phyloP scores from a whole-genome alignment of 2,888 invertebrate species.

The Smittia sp. region DNA sequence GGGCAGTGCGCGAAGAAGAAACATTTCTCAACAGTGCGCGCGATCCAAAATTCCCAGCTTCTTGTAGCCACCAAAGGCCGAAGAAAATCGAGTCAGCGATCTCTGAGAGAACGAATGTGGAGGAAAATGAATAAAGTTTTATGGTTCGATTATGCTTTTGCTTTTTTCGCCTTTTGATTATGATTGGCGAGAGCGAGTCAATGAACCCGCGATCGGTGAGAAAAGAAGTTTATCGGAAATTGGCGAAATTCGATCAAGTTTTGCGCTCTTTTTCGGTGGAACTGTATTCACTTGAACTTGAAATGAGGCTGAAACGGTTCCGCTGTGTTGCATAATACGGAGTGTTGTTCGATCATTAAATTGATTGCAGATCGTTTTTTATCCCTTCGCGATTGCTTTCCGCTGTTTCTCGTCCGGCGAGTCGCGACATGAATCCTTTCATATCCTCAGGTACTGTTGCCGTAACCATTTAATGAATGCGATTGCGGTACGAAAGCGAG shows the following conservation, averaged over 20 bases:
- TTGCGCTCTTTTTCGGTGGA: no score
- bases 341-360: not conserved
- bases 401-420: not conserved
- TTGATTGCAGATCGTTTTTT: not conserved
- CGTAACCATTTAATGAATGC: not conserved
- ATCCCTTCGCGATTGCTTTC: not conserved
- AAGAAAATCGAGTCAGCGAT: slow-evolving; percentile 11
- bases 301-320: no score
- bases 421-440: not conserved
- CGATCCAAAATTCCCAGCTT: not conserved
- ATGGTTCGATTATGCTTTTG: slow-evolving; percentile 37
- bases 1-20: not conserved
- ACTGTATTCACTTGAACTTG: no score
- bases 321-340: not conserved
- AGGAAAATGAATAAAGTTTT: slow-evolving; percentile 24
- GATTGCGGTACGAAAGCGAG: not conserved
- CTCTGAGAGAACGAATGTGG: slow-evolving; percentile 9
- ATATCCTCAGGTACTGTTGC: not conserved
- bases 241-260: no score
- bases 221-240: no score
- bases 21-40: not conserved
- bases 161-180: slow-evolving; percentile 27
- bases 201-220: not conserved
- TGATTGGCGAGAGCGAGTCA: not conserved
- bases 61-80: not conserved